Evolutionary conservation across 2,113 vertebrate genomes (phyloP).

Genomic region (Leptobrachium leishanense): DNA sequence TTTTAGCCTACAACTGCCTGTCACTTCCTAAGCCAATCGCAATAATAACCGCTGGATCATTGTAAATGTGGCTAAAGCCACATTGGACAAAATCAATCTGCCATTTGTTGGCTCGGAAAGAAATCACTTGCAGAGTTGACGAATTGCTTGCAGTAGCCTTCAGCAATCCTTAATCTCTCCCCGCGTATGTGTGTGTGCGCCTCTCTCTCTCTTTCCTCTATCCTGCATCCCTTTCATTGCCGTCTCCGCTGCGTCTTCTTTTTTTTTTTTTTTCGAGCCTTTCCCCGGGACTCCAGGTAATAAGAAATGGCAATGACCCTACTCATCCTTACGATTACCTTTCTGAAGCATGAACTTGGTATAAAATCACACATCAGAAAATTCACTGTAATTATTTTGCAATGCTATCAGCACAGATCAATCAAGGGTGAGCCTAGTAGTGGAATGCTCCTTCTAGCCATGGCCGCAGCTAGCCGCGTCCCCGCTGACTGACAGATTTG

Average conservation of each 20-base stretch:
- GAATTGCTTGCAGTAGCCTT: conserved; percentile 76
- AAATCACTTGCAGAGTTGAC: conserved; percentile 81
- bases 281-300: conserved; percentile 84
- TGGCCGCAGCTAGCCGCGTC: conserved; percentile 74
- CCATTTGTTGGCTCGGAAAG: conserved; percentile 82
- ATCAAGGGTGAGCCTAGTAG: conserved; percentile 83
- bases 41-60: conserved; percentile 84
- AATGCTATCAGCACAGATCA: conserved; percentile 95
- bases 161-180: conserved; percentile 70
- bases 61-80: conserved; percentile 79
- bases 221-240: conserved; percentile 49
- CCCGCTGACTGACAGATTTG: conserved; percentile 95
- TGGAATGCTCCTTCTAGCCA: conserved; percentile 86
- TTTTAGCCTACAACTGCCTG: conserved; percentile 81
- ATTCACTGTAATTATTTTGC: conserved; percentile 94
- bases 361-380: conserved; percentile 95
- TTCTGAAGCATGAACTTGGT: conserved; percentile 88
- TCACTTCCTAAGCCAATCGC: conserved; percentile 84
- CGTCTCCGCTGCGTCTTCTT: conserved; percentile 51
- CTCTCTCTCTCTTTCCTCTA: conserved; percentile 52
- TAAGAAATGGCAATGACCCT: conserved; percentile 92
- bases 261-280: conserved; percentile 63
- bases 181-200: conserved; percentile 55
- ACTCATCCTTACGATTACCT: conserved; percentile 90
- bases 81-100: conserved; percentile 91